These are phyloP conservation scores for Ctenosaura bakeri DNA, from an alignment of 2,797 vertebrate species.

Conservation along the genomic window DNA sequence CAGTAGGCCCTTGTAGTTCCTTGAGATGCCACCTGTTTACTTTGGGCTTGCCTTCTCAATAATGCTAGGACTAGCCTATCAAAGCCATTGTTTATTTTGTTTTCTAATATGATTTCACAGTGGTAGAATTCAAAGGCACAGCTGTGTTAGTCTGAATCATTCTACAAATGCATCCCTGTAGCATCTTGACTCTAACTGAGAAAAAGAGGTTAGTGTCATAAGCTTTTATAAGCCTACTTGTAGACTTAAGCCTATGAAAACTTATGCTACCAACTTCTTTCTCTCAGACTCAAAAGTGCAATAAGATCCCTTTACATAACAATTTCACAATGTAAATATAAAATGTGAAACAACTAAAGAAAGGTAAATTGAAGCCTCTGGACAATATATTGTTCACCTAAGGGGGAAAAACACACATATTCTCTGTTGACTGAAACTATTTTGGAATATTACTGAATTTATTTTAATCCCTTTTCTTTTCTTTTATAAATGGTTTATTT, in stretches of 20 bases:
- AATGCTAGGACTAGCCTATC: background rate
- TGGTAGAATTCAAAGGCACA: no score
- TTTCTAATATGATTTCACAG: background rate
- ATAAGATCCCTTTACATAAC: no score
- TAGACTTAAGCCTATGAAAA: no score
- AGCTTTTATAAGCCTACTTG: no score
- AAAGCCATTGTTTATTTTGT: background rate
- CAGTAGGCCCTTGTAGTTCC: no score
- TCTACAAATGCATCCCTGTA: no score
- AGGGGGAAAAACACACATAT: background rate
- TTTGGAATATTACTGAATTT: background rate
- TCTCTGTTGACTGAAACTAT: background rate
- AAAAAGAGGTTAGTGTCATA: no score
- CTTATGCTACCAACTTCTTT: no score
- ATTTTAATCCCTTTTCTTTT: background rate
- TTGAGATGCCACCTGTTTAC: background rate
- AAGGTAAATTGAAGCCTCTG: background rate
- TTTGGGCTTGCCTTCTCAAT: background rate
- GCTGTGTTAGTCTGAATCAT: no score
- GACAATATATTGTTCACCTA: background rate
- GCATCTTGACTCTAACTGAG: no score
- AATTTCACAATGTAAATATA: background rate
- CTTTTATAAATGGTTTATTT: constrained; percentile 16
- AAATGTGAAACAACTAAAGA: background rate
- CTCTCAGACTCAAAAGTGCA: no score